phyloP scores from a whole-genome alignment of 2,888 invertebrate genomes.

The Stenodera caucasica region DNA sequence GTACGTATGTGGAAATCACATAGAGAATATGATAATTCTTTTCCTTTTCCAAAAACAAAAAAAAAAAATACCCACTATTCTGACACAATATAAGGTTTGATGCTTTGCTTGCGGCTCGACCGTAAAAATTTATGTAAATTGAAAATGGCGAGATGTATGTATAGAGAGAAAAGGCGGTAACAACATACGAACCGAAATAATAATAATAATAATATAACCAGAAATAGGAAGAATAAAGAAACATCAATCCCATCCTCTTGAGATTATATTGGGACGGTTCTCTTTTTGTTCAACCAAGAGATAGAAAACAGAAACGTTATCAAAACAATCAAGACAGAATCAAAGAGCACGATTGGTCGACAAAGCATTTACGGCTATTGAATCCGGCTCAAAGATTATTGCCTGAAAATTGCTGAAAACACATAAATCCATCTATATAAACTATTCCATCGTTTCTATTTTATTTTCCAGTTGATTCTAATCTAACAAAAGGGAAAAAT shows the following conservation, averaged over 20 bases:
- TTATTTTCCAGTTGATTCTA: background rate
- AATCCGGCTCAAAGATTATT: conserved; percentile 41
- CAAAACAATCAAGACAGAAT: conserved; percentile 52
- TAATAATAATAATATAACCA: background rate
- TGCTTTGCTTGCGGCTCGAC: conserved; percentile 12
- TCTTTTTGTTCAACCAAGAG: conserved; percentile 15
- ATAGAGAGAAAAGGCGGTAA: conserved; percentile 32
- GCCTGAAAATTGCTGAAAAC: background rate
- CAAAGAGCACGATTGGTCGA: conserved; percentile 49
- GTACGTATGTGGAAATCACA: conserved; percentile 37
- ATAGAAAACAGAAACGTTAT: conserved; percentile 48
- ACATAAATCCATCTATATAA: background rate
- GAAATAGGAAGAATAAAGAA: background rate
- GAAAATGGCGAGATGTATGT: conserved; percentile 37
- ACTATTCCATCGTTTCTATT: background rate
- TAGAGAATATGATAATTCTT: conserved; percentile 34
- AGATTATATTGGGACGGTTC: conserved; percentile 31
- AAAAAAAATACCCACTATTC: conserved; percentile 1
- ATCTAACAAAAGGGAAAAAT: too few relatives aligned
- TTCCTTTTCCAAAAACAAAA: background rate
- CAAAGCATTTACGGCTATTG: conserved; percentile 50
- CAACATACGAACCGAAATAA: background rate
- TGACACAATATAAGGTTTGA: background rate
- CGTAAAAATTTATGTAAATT: conserved; percentile 40
- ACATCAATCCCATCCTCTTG: conserved; percentile 38